A percentile compares a stretch with the other conserved stretches of the same genome.
Evolutionary conservation across 2,113 vertebrate species (phyloP).

Genomic region (Fregetta grallaria): DNA sequence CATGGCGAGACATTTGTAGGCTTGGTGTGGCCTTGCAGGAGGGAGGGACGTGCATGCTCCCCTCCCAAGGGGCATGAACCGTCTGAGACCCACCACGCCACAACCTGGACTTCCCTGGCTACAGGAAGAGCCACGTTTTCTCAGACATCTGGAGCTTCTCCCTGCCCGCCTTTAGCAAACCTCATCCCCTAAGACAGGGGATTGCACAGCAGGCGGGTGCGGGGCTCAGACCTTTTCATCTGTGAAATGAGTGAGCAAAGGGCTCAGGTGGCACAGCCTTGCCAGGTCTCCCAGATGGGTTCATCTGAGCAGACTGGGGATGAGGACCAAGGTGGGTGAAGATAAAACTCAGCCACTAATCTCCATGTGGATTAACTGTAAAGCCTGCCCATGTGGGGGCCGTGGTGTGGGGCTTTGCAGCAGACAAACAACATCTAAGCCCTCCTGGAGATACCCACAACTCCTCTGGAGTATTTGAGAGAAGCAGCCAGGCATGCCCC

Average conservation of each 20-base stretch:
- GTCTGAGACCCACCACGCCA: neutral
- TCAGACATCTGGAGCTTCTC: neutral
- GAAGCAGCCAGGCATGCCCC: neutral
- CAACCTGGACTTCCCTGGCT: too few species aligned
- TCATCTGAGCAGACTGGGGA: neutral
- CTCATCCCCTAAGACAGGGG: neutral
- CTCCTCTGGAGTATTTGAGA: neutral
- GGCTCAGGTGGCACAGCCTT: neutral
- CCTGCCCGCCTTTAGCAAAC: neutral
- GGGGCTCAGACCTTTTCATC: neutral
- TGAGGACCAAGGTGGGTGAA: neutral
- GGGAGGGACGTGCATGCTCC: accelerated
- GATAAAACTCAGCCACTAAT: slow-evolving; percentile 56
- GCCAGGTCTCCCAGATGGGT: neutral
- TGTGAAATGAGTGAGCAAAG: neutral
- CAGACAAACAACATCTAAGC: neutral
- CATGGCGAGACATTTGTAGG: accelerated
- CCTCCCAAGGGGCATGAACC: neutral
- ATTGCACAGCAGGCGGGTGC: accelerated
- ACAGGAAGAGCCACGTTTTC: accelerated
- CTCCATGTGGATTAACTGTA: slow-evolving; percentile 51
- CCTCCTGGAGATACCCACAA: neutral
- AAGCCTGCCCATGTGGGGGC: neutral
- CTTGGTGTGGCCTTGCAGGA: neutral
- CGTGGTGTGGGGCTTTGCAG: neutral